A percentile compares a stretch with the other conserved stretches of the same genome.
Conservation (phyloP, 2,888 invertebrate genomes). For the Aproaerema taeniolella region DNA sequence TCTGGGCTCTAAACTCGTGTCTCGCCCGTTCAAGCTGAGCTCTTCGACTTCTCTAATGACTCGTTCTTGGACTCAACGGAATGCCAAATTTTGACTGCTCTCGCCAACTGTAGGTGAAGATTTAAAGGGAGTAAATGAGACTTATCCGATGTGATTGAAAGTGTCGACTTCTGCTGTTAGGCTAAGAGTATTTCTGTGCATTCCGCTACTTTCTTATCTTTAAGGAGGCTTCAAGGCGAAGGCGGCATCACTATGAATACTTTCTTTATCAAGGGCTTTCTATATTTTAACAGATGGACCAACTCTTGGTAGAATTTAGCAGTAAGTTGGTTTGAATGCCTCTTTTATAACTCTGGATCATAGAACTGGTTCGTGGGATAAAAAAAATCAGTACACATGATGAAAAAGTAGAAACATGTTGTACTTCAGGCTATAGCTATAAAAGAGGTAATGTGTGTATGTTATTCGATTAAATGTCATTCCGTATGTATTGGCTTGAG, state of each 20-base stretch:
- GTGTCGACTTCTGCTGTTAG: conserved; percentile 23
- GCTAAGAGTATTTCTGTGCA: conserved; percentile 26
- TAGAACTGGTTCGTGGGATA: too few species aligned
- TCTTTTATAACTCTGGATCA: conserved; percentile 38
- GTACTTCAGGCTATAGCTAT: conserved; percentile 32
- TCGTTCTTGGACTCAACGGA: conserved; percentile 26
- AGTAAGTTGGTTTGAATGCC: conserved; percentile 40
- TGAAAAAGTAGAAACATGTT: too few species aligned
- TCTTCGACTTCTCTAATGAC: conserved; percentile 1
- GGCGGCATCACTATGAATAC: conserved; percentile 25
- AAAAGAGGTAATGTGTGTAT: conserved; percentile 30
- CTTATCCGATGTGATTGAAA: conserved; percentile 29
- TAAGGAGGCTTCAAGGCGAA: conserved; percentile 35
- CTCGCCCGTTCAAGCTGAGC: not conserved
- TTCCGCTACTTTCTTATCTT: conserved; percentile 29
- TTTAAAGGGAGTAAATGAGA: conserved; percentile 22
- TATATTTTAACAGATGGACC: conserved; percentile 62
- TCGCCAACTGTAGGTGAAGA: not conserved
- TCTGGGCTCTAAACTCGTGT: conserved; percentile 8
- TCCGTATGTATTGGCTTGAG: conserved; percentile 60
- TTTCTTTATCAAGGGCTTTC: conserved; percentile 32
- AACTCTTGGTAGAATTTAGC: conserved; percentile 62
- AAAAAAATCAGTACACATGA: too few species aligned
- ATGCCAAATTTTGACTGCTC: conserved; percentile 29
- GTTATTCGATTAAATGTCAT: conserved; percentile 38